Evolutionary conservation across 2,888 invertebrate species (phyloP).

Genomic region (Magallana nippona): DNA sequence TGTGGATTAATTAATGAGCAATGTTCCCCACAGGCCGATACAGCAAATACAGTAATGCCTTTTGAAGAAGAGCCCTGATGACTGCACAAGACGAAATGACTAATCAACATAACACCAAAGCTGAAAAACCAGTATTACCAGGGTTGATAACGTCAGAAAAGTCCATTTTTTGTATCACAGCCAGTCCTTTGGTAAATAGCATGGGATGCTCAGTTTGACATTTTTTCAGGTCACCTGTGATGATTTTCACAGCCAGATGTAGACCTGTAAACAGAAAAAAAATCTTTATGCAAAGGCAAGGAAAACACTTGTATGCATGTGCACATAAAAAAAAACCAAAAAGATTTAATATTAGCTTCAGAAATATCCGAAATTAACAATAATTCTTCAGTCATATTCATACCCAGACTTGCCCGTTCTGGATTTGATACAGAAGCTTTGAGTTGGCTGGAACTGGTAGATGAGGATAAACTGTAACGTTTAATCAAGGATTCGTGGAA

Average conservation of each 20-base stretch:
- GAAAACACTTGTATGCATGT: too few relatives aligned
- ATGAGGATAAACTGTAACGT: conserved; percentile 78
- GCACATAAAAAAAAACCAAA: too few relatives aligned
- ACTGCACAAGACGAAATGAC: too few relatives aligned
- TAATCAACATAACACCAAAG: too few relatives aligned
- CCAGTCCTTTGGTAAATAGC: conserved; percentile 88
- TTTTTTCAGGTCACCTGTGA: conserved; percentile 90
- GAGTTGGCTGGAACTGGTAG: neutral
- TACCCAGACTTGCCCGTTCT: neutral
- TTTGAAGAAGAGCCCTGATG: too few relatives aligned
- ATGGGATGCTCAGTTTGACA: conserved; percentile 89
- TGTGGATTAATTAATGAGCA: too few relatives aligned
- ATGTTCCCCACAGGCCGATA: too few relatives aligned
- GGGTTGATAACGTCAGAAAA: conserved; percentile 98
- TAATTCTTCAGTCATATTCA: neutral
- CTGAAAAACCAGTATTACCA: conserved; percentile 81
- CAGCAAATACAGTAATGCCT: too few relatives aligned
- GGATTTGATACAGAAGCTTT: neutral
- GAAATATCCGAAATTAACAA: too few relatives aligned
- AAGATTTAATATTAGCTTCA: too few relatives aligned
- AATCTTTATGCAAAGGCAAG: too few relatives aligned
- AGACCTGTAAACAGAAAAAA: conserved; percentile 79
- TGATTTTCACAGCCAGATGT: conserved; percentile 84
- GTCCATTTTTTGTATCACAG: conserved; percentile 92
- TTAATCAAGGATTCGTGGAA: conserved; percentile 94